Percentiles rank a stretch among this genome's conserved stretches.
Evolutionary conservation across 2,888 invertebrate species (phyloP).

Genomic region (Smittia aterrima): DNA sequence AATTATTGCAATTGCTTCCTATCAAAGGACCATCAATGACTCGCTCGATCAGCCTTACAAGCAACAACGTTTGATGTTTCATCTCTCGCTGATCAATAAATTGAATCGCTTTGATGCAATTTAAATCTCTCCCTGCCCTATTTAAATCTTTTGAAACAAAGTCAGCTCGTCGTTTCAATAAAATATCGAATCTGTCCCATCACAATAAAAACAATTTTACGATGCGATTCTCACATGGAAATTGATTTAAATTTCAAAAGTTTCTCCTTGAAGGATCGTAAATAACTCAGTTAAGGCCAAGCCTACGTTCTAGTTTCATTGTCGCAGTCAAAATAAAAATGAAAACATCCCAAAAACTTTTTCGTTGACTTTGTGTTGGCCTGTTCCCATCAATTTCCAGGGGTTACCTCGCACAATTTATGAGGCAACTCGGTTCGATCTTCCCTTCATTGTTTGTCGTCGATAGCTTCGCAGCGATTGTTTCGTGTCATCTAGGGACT

Average conservation of each 20-base stretch:
- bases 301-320: slow-evolving; percentile 39
- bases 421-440: slow-evolving; percentile 6
- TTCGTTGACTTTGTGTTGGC: neutral
- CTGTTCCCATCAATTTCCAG: neutral
- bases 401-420: slow-evolving; percentile 18
- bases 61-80: neutral
- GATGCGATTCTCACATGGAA: slow-evolving; percentile 15
- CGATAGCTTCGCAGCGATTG: slow-evolving; percentile 6
- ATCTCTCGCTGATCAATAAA: neutral
- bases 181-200: neutral
- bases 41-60: too few relatives aligned
- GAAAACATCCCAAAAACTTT: slow-evolving; percentile 22
- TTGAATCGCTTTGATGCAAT: neutral
- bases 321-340: slow-evolving; percentile 11
- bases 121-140: neutral
- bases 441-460: slow-evolving; percentile 36
- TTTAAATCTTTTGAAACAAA: neutral
- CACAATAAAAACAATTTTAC: slow-evolving; percentile 1
- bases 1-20: neutral
- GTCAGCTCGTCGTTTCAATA: neutral
- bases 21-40: neutral
- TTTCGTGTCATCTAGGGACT: neutral
- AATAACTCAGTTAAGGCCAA: slow-evolving; percentile 37
- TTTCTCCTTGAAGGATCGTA: slow-evolving; percentile 15
- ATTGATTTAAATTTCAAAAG: slow-evolving; percentile 9